These are phyloP conservation scores for Psophia crepitans DNA, from an alignment of 2,113 vertebrate species.

Conservation along the genomic window DNA sequence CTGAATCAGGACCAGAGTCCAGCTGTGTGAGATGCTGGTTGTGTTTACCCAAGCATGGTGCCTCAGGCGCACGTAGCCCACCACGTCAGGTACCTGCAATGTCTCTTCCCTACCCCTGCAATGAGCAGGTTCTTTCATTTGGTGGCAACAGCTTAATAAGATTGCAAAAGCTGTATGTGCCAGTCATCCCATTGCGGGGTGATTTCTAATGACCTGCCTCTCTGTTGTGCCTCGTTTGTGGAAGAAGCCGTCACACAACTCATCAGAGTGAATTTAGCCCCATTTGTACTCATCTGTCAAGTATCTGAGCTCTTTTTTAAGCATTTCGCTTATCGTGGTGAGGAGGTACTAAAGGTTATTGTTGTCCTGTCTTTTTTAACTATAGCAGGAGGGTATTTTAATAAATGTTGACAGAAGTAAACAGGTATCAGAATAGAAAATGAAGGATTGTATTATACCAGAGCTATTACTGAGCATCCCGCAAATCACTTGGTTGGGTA, in stretches of 20 bases:
- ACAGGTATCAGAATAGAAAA: constrained; percentile 5
- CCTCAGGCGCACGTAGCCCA: background rate
- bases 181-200: background rate
- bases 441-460: background rate
- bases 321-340: background rate
- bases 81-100: background rate
- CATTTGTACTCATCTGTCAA: constrained; percentile 29
- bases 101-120: background rate
- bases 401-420: constrained; percentile 27
- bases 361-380: constrained; percentile 41
- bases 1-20: background rate
- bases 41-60: fast-evolving
- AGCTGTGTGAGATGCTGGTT: background rate
- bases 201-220: constrained; percentile 4
- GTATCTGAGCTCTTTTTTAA: background rate
- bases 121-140: background rate
- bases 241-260: background rate
- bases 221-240: background rate
- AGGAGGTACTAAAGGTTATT: constrained; percentile 28
- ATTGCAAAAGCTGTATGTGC: background rate
- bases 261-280: constrained; percentile 35
- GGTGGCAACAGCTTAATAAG: background rate
- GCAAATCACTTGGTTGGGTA: background rate
- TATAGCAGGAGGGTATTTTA: constrained; percentile 2
- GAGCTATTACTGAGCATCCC: background rate